Base-by-base conservation (phyloP, 30 jellyfish, hydroid and myxozoan species). In the Catostylus mosaicus region DNA sequence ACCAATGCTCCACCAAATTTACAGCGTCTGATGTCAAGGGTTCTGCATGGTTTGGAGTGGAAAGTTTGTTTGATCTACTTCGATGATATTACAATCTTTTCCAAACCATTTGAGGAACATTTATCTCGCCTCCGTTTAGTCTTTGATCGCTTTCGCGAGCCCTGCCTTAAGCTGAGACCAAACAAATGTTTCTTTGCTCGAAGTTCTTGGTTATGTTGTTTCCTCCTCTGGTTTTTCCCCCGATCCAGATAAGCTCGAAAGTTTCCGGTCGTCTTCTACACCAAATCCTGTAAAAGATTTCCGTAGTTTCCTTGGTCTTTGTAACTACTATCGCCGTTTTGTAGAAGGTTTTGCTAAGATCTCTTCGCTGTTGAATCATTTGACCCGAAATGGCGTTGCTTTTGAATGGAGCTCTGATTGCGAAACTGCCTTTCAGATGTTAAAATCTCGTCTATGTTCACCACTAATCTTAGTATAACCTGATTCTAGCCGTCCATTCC, bases 71-170 rank as follows among this genome's bases (percentile, higher is more conserved):
- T 62, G 18, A 45, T 81, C 0, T 81, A 81, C 92, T 22, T 84
- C 30, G 95, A 84, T 59, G 93, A 84, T 43, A 56, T 74, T 56
- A 84, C 76, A 32, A 45, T 84, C 23, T 84, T 84, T 30, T n/a
- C 51, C 22, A 54, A 85, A 35, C n/a, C 88, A n/a, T 67, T 75
- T 24, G 72, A 48, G 8, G 89, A 78, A 29, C 96, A 86, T 38
- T 50, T 86, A 2, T 2, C 38, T 3, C 79, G 84, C 36, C 72
- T 86, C 6, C 20, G 30, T 19, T 34, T 54, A 1, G 93, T 86
- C 5, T 86, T 86, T 46, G 93, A 75, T 37, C 51, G 79, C 9
- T 52, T 77, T 31, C 78, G 69, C 1, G 65, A 64, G 27, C 67
- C 68, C 31, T 24, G 66, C 27, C 43, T 84, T 7, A 73, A 50